Evolutionary conservation across 2,113 vertebrate species (phyloP), one percentile per base, ranked within the genome.

Genomic region (Peromyscus leucopus): DNA sequence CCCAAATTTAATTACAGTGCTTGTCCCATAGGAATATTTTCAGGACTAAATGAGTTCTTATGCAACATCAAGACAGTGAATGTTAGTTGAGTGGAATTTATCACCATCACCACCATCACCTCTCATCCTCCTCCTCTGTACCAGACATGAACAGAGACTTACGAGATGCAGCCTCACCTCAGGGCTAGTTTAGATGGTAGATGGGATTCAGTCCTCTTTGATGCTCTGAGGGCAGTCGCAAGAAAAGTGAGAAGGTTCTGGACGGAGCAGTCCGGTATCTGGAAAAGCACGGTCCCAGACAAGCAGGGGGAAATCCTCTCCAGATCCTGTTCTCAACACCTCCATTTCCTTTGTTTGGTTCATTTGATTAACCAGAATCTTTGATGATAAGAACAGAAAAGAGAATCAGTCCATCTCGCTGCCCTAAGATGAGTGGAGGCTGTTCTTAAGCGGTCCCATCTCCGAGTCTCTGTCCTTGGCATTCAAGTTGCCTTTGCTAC

Each of bases 401-500:
- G 59, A 92, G 83, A 97, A 94, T 96, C 1, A 51, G 51, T 51
- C 87, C 39, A 94, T 98, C 95, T 95, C 92, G 91, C 96, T 75
- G n/a, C 93, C 92, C 74, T 61, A 89, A 67, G 24, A 61, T 36
- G 71, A 89, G 82, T 82, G 71, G 67, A 97, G 80, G 87, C 89
- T 33, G 19, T 85, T 97, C 87, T 94, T 93, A 93, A 96, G 59
- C 76, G 5, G 7, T 84, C 72, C 75, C 69, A 88, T 93, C 93
- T 90, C 72, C 26, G 69, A 67, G 57, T 91, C 59, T 91, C 80
- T 94, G 95, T 96, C 78, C 63, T 96, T 97, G 96, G 91, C 97
- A 97, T 91, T 91, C 96, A 96, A 96, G 89, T 89, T 84, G 84
- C 51, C 63, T 96, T 93, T 96, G 79, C 92, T 97, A 65, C 83